These are phyloP conservation scores for Pachydiplax longipennis DNA, from an alignment of 2,888 invertebrate species.

Conservation along the genomic window DNA sequence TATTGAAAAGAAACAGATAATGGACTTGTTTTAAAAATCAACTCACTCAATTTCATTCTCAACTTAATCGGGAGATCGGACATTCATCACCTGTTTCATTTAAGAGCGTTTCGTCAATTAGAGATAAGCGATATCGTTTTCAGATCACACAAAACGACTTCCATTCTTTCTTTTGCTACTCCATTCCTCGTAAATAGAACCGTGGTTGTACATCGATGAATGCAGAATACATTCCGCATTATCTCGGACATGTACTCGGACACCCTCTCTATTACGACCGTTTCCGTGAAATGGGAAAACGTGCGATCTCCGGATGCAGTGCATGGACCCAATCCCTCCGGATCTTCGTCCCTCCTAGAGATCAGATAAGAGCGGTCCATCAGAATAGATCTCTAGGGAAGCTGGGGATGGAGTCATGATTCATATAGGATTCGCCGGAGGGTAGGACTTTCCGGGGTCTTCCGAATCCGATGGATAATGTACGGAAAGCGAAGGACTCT, in stretches of 20 bases:
- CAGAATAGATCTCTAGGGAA: slow-evolving; percentile 7
- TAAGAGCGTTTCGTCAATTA: too few relatives aligned
- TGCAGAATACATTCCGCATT: too few relatives aligned
- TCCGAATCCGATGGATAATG: background rate
- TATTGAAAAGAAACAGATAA: too few relatives aligned
- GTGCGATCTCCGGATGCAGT: background rate
- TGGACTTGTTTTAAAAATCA: too few relatives aligned
- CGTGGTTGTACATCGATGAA: too few relatives aligned
- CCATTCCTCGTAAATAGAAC: too few relatives aligned
- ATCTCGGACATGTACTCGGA: background rate
- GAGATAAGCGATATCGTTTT: too few relatives aligned
- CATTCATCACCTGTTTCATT: too few relatives aligned
- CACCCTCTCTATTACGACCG: background rate
- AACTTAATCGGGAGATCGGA: too few relatives aligned
- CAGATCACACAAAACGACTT: too few relatives aligned
- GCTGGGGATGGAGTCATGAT: background rate
- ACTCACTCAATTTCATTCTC: too few relatives aligned
- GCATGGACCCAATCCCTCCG: background rate
- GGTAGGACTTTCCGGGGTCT: background rate
- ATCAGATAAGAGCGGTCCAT: background rate
- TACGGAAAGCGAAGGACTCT: background rate
- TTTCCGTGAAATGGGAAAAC: background rate
- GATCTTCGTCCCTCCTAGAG: background rate
- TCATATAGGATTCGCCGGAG: background rate
- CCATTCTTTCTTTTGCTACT: too few relatives aligned